A percentile compares a stretch with the other conserved stretches of the same genome.
Evolutionary conservation across 2,888 invertebrate species (phyloP).

Genomic region (Prosapia bicincta): DNA sequence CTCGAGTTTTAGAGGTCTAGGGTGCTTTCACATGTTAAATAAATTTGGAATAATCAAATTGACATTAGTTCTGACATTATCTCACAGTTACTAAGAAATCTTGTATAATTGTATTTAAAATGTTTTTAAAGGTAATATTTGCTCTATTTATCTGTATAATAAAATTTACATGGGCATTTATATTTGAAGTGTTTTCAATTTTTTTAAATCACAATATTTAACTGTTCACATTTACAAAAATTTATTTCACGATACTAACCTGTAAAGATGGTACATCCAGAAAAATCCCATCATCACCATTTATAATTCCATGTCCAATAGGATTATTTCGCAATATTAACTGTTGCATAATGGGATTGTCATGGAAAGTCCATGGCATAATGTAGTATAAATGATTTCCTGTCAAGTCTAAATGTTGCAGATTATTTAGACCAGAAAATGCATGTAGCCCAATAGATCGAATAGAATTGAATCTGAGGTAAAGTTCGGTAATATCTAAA

Average conservation of each 20-base stretch:
- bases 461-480: not conserved
- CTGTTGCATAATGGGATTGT: not conserved
- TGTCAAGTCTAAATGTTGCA: conserved; percentile 4
- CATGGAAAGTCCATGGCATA: conserved; percentile 4
- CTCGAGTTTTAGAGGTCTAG: too few species aligned
- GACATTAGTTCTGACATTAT: too few species aligned
- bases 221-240: too few species aligned
- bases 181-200: not conserved
- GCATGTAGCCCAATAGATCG: not conserved
- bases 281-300: not conserved
- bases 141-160: too few species aligned
- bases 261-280: not conserved
- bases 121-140: too few species aligned
- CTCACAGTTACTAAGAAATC: too few species aligned
- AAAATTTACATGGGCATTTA: too few species aligned
- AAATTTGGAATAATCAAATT: too few species aligned
- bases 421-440: not conserved
- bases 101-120: too few species aligned
- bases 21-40: too few species aligned
- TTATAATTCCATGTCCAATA: not conserved
- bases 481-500: not conserved
- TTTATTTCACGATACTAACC: not conserved
- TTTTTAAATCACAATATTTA: not conserved
- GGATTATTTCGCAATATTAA: not conserved
- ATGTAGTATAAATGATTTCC: not conserved